Evolutionary conservation across 2,888 invertebrate species (phyloP), one percentile per base, ranked within the genome.

Genomic region (Nemotelus pantherinus): DNA sequence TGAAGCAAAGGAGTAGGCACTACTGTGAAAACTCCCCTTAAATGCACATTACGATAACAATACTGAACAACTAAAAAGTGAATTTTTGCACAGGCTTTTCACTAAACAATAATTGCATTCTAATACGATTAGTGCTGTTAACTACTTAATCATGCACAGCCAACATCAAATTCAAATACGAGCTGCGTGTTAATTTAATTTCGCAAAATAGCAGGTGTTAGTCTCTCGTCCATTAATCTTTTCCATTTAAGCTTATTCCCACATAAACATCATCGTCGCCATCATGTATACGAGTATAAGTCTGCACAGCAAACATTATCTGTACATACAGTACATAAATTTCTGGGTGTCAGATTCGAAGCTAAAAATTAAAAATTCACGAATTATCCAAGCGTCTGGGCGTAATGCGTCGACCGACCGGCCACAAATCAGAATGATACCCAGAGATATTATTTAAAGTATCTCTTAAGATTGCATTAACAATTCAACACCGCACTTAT

Each of bases 131-230:
- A 25, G 25, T 25, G 25, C 25, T 25, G 25, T 60, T 60, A 60
- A 60, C 25, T 39, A 60, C n/a, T 41, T 39, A 41, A 60, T 41
- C 60, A 60, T 60, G 60, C 60, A 60, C 25, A 41, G 25, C 41
- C 39, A 25, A 43, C 60, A 60, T 41, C 60, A 7, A 60, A 43
- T 3, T 43, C 41, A 39, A 39, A 39, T 50, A 50, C 50, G 2
- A 60, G 41, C 41, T 60, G 60, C 41, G 39, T 60, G 60, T 60
- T 60, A 60, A 60, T 60, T 39, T 43, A 41, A 60, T 60, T 60
- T 60, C 25, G 41, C 41, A 60, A 57, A 60, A 60, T 60, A 60
- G 25, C 25, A 60, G 60, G 50, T 25, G 60, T 39, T 25, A 60
- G 60, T 60, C 41, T n/a, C n/a, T 39, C 25, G 60, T 41, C 60